Evolutionary conservation across 2,113 vertebrate genomes (phyloP).

Genomic region (Pelobates fuscus): DNA sequence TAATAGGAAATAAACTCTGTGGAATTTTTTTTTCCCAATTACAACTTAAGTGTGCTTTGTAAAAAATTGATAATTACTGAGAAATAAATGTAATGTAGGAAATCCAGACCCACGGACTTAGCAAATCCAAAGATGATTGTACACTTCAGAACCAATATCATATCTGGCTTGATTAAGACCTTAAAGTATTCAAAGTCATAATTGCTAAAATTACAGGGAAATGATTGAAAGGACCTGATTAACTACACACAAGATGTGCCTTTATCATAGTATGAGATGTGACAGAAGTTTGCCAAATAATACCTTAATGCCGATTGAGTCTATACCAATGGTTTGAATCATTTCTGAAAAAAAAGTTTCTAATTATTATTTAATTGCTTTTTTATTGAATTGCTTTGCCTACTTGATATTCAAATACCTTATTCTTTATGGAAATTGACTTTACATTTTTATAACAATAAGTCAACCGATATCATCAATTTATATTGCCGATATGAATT

Average conservation of each 20-base stretch:
- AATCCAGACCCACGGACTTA: background rate
- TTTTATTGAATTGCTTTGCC: conserved; percentile 1
- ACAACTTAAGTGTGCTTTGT: background rate
- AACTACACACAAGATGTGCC: background rate
- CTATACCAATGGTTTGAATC: too few relatives aligned
- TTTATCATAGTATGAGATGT: too few relatives aligned
- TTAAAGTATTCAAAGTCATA: background rate
- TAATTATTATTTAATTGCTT: background rate
- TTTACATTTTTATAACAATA: conserved; percentile 13
- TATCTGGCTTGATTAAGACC: background rate
- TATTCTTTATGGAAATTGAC: conserved; percentile 10
- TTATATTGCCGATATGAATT: background rate
- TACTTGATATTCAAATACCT: conserved; percentile 10
- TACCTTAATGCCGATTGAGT: too few relatives aligned
- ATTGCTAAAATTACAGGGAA: background rate
- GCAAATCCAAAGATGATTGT: background rate
- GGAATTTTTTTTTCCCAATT: background rate
- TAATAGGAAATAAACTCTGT: background rate
- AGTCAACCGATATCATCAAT: background rate
- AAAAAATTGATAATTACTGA: conserved; percentile 3
- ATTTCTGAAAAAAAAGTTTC: too few relatives aligned
- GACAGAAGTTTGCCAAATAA: too few relatives aligned
- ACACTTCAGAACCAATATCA: background rate
- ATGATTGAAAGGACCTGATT: background rate
- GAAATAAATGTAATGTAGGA: background rate